Conservation (phyloP, 2,113 vertebrate species). For the Spheniscus mendiculus region DNA sequence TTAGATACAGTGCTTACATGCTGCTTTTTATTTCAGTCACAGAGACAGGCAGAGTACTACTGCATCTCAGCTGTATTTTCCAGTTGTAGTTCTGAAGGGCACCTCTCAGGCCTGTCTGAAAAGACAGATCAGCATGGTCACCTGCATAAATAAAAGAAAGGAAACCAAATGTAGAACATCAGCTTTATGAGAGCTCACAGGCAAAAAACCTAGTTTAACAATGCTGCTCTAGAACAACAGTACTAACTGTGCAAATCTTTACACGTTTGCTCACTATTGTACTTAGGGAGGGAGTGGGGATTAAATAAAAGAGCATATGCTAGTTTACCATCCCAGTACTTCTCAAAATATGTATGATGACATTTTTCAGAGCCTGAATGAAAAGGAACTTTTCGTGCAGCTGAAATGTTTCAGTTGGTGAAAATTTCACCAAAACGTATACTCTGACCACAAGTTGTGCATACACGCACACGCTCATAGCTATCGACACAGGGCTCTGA, state of each 20-base stretch:
- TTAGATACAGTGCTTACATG: conserved; percentile 53
- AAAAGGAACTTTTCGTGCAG: neutral
- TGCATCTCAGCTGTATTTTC: conserved; percentile 4
- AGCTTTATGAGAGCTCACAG: neutral
- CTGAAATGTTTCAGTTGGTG: neutral
- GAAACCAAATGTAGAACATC: neutral
- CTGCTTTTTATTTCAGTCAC: conserved; percentile 26
- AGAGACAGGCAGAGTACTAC: neutral
- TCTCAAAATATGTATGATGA: fast-evolving
- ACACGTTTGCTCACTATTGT: fast-evolving
- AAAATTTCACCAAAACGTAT: neutral
- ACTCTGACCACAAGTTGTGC: neutral
- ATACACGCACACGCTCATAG: fast-evolving
- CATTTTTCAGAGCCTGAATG: neutral
- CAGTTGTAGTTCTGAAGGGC: neutral
- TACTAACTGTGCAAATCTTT: neutral
- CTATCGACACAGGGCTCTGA: neutral
- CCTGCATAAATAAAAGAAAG: conserved; percentile 30
- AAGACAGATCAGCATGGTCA: neutral
- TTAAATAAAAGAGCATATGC: neutral
- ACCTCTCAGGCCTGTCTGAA: conserved; percentile 6
- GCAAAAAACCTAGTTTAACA: neutral
- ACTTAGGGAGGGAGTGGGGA: fast-evolving
- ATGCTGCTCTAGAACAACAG: neutral
- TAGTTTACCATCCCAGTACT: neutral